Evolutionary conservation across 1,140 invertebrate genomes (phyloP).

Genomic region (Heliconius melpomene): DNA sequence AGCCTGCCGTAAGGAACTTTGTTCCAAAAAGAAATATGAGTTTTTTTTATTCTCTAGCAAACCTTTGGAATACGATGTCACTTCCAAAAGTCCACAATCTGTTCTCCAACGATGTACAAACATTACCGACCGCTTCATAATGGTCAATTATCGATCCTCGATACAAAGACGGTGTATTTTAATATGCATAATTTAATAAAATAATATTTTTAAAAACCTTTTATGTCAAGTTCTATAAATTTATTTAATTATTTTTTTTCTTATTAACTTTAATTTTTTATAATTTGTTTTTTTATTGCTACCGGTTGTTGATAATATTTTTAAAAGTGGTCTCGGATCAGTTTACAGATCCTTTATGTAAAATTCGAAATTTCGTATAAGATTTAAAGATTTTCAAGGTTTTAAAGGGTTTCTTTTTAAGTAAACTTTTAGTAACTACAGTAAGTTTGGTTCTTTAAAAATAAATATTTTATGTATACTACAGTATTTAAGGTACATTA

Average conservation of each 20-base stretch:
- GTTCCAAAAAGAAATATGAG: too few relatives aligned
- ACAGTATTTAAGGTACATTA: too few relatives aligned
- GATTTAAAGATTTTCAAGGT: too few relatives aligned
- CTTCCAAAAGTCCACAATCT: not conserved
- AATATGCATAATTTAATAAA: not conserved
- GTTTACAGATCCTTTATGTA: not conserved
- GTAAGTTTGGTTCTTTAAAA: too few relatives aligned
- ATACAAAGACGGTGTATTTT: not conserved
- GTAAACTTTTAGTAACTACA: too few relatives aligned
- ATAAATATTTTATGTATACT: too few relatives aligned
- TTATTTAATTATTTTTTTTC: not conserved
- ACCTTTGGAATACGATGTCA: not conserved
- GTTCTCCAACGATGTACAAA: not conserved
- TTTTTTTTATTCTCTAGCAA: too few relatives aligned
- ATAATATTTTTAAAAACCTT: slow-evolving; percentile 2
- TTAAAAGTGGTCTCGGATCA: not conserved
- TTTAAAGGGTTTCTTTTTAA: too few relatives aligned
- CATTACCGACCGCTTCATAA: not conserved
- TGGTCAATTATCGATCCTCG: not conserved
- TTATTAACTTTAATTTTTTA: not conserved
- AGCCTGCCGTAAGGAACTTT: too few relatives aligned
- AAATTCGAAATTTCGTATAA: not conserved
- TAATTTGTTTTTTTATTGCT: not conserved
- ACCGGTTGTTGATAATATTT: not conserved
- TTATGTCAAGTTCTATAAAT: not conserved